Conservation (phyloP, 92 coral and sea anemone species). For the Heteractis magnifica region DNA sequence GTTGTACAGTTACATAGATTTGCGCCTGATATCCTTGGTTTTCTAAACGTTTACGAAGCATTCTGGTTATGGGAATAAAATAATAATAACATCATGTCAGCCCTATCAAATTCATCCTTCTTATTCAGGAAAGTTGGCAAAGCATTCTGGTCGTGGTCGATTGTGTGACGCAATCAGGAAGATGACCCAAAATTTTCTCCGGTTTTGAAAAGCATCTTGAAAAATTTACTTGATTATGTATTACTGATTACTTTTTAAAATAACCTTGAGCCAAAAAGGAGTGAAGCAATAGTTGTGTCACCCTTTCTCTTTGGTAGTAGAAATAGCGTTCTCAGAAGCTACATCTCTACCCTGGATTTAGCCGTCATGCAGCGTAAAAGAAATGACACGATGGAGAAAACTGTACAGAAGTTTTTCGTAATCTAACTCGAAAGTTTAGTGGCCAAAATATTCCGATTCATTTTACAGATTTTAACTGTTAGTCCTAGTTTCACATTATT, state of each 20-base stretch:
- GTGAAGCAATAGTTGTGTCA: not conserved
- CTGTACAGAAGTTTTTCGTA: not conserved
- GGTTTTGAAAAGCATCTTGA: too few species aligned
- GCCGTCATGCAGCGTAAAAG: not conserved
- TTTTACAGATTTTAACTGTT: not conserved
- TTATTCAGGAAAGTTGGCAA: not conserved
- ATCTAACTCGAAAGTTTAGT: not conserved
- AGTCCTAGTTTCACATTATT: not conserved
- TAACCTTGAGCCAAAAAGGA: not conserved
- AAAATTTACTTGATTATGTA: not conserved
- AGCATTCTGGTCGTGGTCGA: not conserved
- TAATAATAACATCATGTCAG: not conserved
- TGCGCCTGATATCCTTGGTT: too few species aligned
- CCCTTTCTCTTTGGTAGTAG: not conserved
- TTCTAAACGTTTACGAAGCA: too few species aligned
- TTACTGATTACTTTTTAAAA: not conserved
- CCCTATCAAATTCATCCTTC: not conserved
- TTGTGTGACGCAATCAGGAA: too few species aligned
- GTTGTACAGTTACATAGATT: too few species aligned
- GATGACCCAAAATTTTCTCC: too few species aligned
- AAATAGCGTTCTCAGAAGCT: not conserved
- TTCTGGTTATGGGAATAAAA: not conserved
- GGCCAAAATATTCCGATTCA: not conserved
- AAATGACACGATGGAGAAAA: not conserved
- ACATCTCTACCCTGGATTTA: not conserved